phyloP scores from a whole-genome alignment of 2,113 vertebrate genomes.

The Heterochromis multidens region DNA sequence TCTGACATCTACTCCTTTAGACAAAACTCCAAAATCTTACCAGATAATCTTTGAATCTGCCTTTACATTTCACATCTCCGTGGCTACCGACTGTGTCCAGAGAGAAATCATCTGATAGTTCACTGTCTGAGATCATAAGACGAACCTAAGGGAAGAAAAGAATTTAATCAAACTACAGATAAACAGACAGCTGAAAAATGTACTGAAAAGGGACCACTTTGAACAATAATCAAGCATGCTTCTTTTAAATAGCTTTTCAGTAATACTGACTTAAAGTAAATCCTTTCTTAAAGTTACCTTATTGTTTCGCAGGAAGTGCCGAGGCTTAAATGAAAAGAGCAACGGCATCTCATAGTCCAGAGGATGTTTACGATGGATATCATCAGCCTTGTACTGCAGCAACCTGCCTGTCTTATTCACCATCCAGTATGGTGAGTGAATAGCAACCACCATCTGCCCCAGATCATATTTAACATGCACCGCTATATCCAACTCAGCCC shows the following conservation, averaged over 20 bases:
- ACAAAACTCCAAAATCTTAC: constrained; percentile 67
- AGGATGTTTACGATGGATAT: constrained; percentile 94
- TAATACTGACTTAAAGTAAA: background rate
- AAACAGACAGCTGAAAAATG: background rate
- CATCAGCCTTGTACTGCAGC: constrained; percentile 96
- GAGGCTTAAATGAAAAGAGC: constrained; percentile 95
- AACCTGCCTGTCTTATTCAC: constrained; percentile 91
- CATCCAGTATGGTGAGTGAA: constrained; percentile 98
- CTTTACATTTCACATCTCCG: constrained; percentile 93
- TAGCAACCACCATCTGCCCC: constrained; percentile 83
- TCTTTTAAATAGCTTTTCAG: background rate
- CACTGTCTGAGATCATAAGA: constrained; percentile 95
- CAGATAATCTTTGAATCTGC: constrained; percentile 86
- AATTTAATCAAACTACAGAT: background rate
- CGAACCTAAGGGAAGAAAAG: constrained; percentile 81
- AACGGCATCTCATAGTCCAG: constrained; percentile 89
- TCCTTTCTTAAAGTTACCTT: constrained; percentile 77
- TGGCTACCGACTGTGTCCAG: constrained; percentile 96
- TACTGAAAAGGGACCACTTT: background rate
- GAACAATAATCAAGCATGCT: background rate
- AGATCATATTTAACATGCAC: constrained; percentile 84
- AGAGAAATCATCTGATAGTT: constrained; percentile 92
- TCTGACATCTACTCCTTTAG: too few species aligned
- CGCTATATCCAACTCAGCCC: constrained; percentile 87
- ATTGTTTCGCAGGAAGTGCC: constrained; percentile 91